phyloP scores from a whole-genome alignment of 2,113 vertebrate genomes.

The Oostethus manadensis region DNA sequence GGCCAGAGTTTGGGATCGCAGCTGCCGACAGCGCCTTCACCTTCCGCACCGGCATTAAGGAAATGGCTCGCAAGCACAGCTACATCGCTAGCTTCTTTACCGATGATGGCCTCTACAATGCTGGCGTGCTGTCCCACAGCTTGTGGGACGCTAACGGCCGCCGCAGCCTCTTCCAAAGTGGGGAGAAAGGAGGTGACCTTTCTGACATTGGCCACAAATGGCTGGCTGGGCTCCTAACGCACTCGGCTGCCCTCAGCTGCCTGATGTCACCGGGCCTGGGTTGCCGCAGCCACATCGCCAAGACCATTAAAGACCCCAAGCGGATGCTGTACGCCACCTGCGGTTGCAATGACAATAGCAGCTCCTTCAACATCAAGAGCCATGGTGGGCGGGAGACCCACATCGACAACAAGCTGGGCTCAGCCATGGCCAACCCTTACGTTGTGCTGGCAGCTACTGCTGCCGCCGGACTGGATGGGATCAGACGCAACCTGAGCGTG shows the following conservation, averaged over 20 bases:
- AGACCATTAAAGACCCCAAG: slow-evolving; percentile 77
- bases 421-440: slow-evolving; percentile 88
- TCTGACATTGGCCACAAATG: slow-evolving; percentile 80
- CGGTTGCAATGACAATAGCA: slow-evolving; percentile 85
- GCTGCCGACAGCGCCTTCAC: slow-evolving; percentile 89
- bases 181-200: slow-evolving; percentile 65
- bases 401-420: slow-evolving; percentile 87
- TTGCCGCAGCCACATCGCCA: slow-evolving; percentile 78
- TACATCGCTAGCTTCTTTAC: slow-evolving; percentile 87
- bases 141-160: slow-evolving; percentile 81
- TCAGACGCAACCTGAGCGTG: slow-evolving; percentile 67
- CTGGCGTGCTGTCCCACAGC: slow-evolving; percentile 82
- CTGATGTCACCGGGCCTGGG: slow-evolving; percentile 81
- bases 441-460: slow-evolving; percentile 84
- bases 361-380: slow-evolving; percentile 83
- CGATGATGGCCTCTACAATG: slow-evolving; percentile 80
- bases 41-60: slow-evolving; percentile 87
- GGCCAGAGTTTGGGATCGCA: slow-evolving; percentile 82
- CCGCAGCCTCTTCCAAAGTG: slow-evolving; percentile 76
- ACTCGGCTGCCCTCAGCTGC: slow-evolving; percentile 87
- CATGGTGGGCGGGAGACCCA: slow-evolving; percentile 77
- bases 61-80: slow-evolving; percentile 86
- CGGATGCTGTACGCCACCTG: slow-evolving; percentile 75
- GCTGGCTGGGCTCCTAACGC: slow-evolving; percentile 82
- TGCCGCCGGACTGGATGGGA: slow-evolving; percentile 86